Conservation (phyloP, 2,113 vertebrate species). For the Gymnorhina tibicen region DNA sequence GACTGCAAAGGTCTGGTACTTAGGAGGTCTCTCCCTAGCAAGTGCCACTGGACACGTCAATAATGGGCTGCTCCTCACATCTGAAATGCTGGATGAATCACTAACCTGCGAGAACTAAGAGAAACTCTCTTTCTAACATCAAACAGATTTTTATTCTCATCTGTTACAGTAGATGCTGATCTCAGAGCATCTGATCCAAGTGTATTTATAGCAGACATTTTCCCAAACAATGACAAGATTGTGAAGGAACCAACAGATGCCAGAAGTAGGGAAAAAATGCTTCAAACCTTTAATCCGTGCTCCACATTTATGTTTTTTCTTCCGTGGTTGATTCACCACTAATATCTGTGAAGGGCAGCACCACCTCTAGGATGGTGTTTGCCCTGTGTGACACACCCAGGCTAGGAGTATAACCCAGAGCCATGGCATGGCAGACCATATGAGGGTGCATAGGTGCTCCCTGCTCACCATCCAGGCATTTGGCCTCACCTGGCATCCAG, state of each 20-base stretch:
- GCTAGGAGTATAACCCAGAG: not conserved
- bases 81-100: not conserved
- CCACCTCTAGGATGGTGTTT: not conserved
- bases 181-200: not conserved
- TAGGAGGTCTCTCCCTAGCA: not conserved
- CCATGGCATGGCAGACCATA: fast-evolving
- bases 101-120: not conserved
- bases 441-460: not conserved
- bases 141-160: not conserved
- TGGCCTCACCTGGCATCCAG: not conserved
- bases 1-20: not conserved
- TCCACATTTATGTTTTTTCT: not conserved
- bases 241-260: not conserved
- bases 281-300: not conserved
- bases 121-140: not conserved
- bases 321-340: not conserved
- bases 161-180: not conserved
- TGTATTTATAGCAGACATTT: constrained; percentile 19
- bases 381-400: not conserved
- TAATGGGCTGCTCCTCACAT: not conserved
- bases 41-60: not conserved
- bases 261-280: not conserved
- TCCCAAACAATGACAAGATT: not conserved
- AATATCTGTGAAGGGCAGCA: not conserved
- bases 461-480: not conserved